Percentiles rank a stretch among this genome's conserved stretches.
phyloP scores from a whole-genome alignment of 2,888 invertebrate genomes.

The Panorpa germanica region DNA sequence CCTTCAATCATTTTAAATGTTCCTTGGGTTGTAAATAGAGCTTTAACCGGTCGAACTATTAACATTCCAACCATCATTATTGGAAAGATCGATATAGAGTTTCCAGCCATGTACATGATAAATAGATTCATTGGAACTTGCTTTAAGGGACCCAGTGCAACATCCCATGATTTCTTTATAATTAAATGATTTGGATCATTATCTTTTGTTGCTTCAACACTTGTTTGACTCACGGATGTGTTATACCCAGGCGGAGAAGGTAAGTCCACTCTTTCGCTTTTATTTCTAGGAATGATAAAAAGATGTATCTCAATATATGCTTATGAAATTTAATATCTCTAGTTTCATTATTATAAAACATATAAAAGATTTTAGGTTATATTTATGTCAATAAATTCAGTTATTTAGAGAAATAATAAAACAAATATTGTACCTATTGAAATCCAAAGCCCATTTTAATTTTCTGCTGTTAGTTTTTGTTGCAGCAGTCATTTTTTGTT shows the following conservation, averaged over 20 bases:
- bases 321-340: not conserved
- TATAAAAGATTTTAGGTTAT: conserved; percentile 9
- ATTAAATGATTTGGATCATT: conserved; percentile 67
- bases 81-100: conserved; percentile 97
- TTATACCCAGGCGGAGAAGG: conserved; percentile 75
- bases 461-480: conserved; percentile 25
- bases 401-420: no score
- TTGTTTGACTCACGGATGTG: conserved; percentile 47
- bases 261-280: conserved; percentile 30
- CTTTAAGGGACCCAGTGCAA: conserved; percentile 85
- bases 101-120: conserved; percentile 99
- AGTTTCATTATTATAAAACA: conserved; percentile 10
- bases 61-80: conserved; percentile 99
- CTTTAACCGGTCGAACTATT: conserved; percentile 89
- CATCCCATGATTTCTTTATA: conserved; percentile 92
- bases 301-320: not conserved
- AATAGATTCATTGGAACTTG: conserved; percentile 98
- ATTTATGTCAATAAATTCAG: no score
- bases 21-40: conserved; percentile 73
- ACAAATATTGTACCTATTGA: conserved; percentile 35
- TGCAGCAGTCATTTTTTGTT: conserved; percentile 22
- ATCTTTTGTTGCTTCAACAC: conserved; percentile 64
- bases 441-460: conserved; percentile 45
- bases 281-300: conserved; percentile 7
- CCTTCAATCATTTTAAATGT: conserved; percentile 93